phyloP scores from a whole-genome alignment of 2,113 vertebrate genomes.

The Marcusenius ussheri region DNA sequence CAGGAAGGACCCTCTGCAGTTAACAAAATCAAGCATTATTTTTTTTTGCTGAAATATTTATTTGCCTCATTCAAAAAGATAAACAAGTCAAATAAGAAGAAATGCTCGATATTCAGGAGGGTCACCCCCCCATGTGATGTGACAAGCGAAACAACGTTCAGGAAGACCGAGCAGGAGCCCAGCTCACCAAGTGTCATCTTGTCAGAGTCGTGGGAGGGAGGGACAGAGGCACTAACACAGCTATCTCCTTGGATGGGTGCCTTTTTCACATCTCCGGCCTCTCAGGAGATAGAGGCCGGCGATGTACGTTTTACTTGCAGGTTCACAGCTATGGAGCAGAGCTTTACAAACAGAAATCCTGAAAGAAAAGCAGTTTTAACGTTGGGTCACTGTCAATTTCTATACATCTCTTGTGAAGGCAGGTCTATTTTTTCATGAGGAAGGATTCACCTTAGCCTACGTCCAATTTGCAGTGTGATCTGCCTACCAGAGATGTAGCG shows the following conservation, averaged over 20 bases:
- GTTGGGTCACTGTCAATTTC: background rate
- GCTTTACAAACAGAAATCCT: background rate
- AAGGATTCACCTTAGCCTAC: background rate
- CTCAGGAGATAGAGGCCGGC: background rate
- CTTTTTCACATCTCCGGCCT: background rate
- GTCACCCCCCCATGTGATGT: background rate
- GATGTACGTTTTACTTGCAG: background rate
- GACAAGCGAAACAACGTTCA: background rate
- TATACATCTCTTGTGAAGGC: background rate
- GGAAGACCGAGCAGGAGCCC: background rate
- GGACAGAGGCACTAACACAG: background rate
- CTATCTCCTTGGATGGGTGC: too few species aligned
- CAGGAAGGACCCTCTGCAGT: background rate
- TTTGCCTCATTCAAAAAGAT: background rate
- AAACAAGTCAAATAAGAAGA: background rate
- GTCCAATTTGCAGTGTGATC: background rate
- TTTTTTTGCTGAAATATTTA: background rate
- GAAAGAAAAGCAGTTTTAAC: background rate
- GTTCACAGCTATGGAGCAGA: background rate
- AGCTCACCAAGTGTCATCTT: background rate
- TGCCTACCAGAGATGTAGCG: background rate
- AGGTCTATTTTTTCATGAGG: background rate
- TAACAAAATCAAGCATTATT: background rate
- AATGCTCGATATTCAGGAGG: background rate
- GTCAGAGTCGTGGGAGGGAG: background rate